Evolutionary conservation across 2,113 vertebrate species (phyloP).

Genomic region (Quiscalus mexicanus): DNA sequence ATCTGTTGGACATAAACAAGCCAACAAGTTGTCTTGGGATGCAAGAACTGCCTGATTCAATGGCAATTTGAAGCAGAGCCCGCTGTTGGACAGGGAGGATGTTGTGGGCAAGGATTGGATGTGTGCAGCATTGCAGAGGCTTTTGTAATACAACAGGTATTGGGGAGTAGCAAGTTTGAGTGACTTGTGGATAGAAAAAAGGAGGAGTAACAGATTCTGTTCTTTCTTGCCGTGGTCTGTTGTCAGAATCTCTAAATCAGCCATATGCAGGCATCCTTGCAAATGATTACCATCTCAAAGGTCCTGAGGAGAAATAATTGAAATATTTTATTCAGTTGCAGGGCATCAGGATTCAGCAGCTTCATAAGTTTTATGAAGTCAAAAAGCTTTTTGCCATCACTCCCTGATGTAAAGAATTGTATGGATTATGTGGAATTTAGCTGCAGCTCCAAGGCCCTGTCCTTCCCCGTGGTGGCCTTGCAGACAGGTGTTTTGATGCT

Average conservation of each 20-base stretch:
- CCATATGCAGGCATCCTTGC: not conserved
- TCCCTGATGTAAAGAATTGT: not conserved
- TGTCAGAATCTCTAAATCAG: not conserved
- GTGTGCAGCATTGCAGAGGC: not conserved
- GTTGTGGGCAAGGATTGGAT: not conserved
- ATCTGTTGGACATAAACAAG: not conserved
- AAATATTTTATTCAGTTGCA: not conserved
- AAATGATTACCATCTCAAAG: not conserved
- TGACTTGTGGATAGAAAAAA: not conserved
- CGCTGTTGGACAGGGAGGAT: not conserved
- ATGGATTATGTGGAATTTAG: not conserved
- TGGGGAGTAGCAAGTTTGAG: not conserved
- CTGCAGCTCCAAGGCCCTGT: not conserved
- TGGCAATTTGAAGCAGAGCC: not conserved
- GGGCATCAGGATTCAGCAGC: not conserved
- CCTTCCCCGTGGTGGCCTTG: not conserved
- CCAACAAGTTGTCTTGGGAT: not conserved
- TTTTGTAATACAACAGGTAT: not conserved
- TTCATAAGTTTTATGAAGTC: not conserved
- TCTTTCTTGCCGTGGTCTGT: not conserved
- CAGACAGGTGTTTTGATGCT: not conserved
- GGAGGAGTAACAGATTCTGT: not conserved
- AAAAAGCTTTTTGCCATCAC: rapidly evolving
- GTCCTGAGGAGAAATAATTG: not conserved
- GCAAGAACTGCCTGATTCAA: not conserved